These are phyloP conservation scores for Eristalis tenax DNA, from an alignment of 2,888 invertebrate genomes.

Conservation along the genomic window DNA sequence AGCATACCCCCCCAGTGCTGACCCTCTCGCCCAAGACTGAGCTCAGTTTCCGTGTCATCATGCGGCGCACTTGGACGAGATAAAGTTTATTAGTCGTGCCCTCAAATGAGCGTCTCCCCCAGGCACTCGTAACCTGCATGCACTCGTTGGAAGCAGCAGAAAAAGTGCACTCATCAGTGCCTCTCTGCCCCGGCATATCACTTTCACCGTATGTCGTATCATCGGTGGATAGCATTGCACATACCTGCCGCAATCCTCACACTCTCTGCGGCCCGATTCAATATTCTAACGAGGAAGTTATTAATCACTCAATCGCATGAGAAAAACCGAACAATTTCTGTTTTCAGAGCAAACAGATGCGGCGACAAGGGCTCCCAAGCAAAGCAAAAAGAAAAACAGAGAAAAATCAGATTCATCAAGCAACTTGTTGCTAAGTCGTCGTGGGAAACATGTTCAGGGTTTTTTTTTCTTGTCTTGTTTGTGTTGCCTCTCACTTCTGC, in stretches of 20 bases:
- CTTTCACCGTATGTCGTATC: constrained; percentile 20
- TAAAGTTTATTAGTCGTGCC: background rate
- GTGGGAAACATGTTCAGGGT: constrained; percentile 28
- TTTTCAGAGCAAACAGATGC: constrained; percentile 18
- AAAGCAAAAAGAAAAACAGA: background rate
- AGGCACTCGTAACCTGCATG: background rate
- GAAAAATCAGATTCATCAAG: background rate
- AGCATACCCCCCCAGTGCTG: background rate
- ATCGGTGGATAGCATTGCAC: background rate
- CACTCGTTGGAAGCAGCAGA: background rate
- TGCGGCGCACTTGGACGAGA: constrained; percentile 18
- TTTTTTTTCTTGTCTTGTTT: background rate
- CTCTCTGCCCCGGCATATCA: constrained; percentile 12
- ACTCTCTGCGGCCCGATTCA: background rate
- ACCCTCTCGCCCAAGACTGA: background rate
- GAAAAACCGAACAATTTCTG: constrained; percentile 43
- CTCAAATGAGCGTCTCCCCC: background rate
- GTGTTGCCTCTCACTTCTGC: background rate
- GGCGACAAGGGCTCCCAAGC: background rate
- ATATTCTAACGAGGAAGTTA: constrained; percentile 55
- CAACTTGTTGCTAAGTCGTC: constrained; percentile 47
- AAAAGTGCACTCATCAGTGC: background rate
- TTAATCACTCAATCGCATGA: constrained; percentile 62
- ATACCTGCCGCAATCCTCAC: background rate
- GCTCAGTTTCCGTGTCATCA: constrained; percentile 26